Evolutionary conservation across 2,113 vertebrate species (phyloP), one percentile per base, ranked within the genome.

Genomic region (Erinaceus europaeus): DNA sequence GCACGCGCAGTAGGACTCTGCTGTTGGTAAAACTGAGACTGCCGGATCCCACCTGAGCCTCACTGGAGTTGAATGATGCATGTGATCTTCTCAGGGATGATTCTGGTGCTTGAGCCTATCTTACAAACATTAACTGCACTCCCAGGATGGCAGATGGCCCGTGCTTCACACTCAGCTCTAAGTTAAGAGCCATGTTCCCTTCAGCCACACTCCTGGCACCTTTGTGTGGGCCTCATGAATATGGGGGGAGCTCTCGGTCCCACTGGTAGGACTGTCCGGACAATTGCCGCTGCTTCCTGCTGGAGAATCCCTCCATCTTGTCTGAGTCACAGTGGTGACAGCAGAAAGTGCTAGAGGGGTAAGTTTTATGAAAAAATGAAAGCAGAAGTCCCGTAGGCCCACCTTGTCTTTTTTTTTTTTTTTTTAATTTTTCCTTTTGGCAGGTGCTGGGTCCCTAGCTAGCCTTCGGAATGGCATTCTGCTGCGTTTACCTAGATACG

Each of bases 71-170:
- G 34, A 6, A 23, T 57, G 36, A 80, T 46, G 25, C 27, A 27
- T 32, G 76, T 77, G 53, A 34, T 52, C 14, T 64, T 69, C 64
- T 44, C 1, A 38, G 32, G 46, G 23, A 14, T 83, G 42, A 38
- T 48, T 79, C 71, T 81, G n/a, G 38, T 88, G 57, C 38, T 82
- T 11, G 34, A 92, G 53, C 25, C 10, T 1, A 53, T 80, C 55
- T 84, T 42, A 61, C 75, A 62, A 64, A 27, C 32, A 55, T 68
- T 53, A 21, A 3, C 17, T 50, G 13, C 15, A 1, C 29, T 82
- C 79, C 21, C 23, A 67, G 89, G 29, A 52, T 18, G 29, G 1
- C 8, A 69, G 44, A 69, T 29, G 3, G n/a, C n/a, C 55, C 74
- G 10, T 14, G 4, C 73, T 69, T 86, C 86, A 40, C 5, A n/a